Conservation (phyloP, 2,888 invertebrate species). For the Eurytoma adleriae region DNA sequence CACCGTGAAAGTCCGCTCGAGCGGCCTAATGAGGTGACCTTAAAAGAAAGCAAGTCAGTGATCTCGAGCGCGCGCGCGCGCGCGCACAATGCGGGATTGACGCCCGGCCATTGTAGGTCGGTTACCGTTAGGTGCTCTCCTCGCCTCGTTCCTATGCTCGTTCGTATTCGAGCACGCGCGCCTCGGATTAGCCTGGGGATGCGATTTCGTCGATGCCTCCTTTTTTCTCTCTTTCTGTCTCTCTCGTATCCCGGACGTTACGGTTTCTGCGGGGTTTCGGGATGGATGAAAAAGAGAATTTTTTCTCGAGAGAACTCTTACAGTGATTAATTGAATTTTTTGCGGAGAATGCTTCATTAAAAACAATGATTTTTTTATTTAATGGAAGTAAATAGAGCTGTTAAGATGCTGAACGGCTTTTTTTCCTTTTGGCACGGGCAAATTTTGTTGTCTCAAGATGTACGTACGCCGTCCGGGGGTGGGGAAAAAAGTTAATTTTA, state of each 20-base stretch:
- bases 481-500: too few species aligned
- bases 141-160: slow-evolving; percentile 21
- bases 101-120: slow-evolving; percentile 18
- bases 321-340: neutral
- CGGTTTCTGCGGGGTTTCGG: too few species aligned
- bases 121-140: slow-evolving; percentile 45
- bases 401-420: too few species aligned
- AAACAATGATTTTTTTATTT: neutral
- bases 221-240: too few species aligned
- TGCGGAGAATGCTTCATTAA: too few species aligned
- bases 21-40: slow-evolving; percentile 42
- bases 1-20: neutral
- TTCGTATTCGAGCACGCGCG: slow-evolving; percentile 22
- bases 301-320: too few species aligned
- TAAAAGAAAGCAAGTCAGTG: slow-evolving; percentile 42
- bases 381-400: too few species aligned
- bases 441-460: too few species aligned
- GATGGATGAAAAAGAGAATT: too few species aligned
- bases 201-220: neutral
- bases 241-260: too few species aligned
- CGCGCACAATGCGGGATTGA: neutral
- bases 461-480: too few species aligned
- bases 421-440: too few species aligned
- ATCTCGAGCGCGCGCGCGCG: slow-evolving; percentile 1
- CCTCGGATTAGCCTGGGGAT: neutral